A percentile compares a stretch with the other conserved stretches of the same genome.
These are phyloP conservation scores for Neuroscelio doddi DNA, from an alignment of 2,888 invertebrate genomes.

Conservation along the genomic window DNA sequence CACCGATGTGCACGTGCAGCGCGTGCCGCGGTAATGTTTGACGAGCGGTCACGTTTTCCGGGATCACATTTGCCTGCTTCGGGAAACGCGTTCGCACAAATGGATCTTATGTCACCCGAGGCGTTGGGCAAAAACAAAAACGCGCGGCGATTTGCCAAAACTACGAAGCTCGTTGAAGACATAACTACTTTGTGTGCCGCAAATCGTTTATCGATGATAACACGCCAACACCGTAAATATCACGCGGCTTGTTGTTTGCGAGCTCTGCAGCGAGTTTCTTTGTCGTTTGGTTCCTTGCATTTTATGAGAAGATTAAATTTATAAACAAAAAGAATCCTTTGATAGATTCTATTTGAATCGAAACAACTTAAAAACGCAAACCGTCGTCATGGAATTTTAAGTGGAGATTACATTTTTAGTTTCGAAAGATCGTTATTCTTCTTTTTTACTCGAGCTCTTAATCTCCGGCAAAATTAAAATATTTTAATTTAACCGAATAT, in stretches of 20 bases:
- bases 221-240: slow-evolving; percentile 17
- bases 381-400: too few relatives aligned
- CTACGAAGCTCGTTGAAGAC: slow-evolving; percentile 7
- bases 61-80: slow-evolving; percentile 56
- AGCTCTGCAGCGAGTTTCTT: too few relatives aligned
- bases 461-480: too few relatives aligned
- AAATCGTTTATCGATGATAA: slow-evolving; percentile 30
- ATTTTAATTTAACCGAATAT: too few relatives aligned
- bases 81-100: slow-evolving; percentile 52
- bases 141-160: slow-evolving; percentile 30
- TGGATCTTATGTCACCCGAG: slow-evolving; percentile 54
- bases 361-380: too few relatives aligned
- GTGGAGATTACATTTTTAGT: too few relatives aligned
- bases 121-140: slow-evolving; percentile 14
- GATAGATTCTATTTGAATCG: too few relatives aligned
- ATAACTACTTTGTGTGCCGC: slow-evolving; percentile 11
- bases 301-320: too few relatives aligned
- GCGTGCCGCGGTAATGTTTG: slow-evolving; percentile 62
- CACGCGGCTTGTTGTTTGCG: neutral
- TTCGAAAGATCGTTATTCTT: too few relatives aligned
- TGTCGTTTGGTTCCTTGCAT: too few relatives aligned
- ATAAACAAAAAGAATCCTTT: too few relatives aligned
- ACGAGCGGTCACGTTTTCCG: slow-evolving; percentile 65
- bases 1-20: slow-evolving; percentile 54
- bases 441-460: too few relatives aligned